Percentiles rank a stretch among this genome's conserved stretches.
phyloP scores from a whole-genome alignment of 1,140 invertebrate genomes.

The Metopolophium dirhodum region DNA sequence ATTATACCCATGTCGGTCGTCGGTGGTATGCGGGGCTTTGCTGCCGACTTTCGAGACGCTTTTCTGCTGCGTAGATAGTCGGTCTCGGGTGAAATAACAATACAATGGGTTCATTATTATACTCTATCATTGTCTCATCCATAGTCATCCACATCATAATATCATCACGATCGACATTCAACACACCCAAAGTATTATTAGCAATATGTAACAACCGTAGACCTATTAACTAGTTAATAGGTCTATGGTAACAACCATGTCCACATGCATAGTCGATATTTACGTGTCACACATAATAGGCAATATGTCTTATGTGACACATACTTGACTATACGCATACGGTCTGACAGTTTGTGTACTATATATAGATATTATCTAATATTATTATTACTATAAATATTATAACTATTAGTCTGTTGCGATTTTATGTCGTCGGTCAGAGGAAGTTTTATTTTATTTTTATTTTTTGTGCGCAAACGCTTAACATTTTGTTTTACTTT shows the following conservation, averaged over 20 bases:
- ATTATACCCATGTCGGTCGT: too few species aligned
- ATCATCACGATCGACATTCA: not conserved
- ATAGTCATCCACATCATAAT: not conserved
- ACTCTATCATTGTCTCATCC: too few species aligned
- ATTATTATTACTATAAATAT: not conserved
- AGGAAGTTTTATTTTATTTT: not conserved
- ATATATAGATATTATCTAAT: not conserved
- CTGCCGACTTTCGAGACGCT: not conserved
- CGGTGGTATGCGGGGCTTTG: not conserved
- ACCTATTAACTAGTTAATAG: too few species aligned
- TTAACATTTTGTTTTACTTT: not conserved
- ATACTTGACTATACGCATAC: too few species aligned
- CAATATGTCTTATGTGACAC: too few species aligned
- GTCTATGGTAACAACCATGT: not conserved
- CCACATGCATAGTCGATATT: too few species aligned
- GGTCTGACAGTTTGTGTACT: not conserved
- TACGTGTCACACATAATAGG: too few species aligned
- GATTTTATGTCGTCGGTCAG: not conserved
- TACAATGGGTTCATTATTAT: too few species aligned
- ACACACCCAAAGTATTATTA: not conserved
- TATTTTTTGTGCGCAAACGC: not conserved
- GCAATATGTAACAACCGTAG: not conserved
- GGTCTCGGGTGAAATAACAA: too few species aligned
- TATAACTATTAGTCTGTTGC: not conserved
- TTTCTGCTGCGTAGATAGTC: not conserved